Evolutionary conservation across 2,888 invertebrate genomes (phyloP), one percentile per base, ranked within the genome.

Genomic region (Galeopsomyia nigrocyanea): DNA sequence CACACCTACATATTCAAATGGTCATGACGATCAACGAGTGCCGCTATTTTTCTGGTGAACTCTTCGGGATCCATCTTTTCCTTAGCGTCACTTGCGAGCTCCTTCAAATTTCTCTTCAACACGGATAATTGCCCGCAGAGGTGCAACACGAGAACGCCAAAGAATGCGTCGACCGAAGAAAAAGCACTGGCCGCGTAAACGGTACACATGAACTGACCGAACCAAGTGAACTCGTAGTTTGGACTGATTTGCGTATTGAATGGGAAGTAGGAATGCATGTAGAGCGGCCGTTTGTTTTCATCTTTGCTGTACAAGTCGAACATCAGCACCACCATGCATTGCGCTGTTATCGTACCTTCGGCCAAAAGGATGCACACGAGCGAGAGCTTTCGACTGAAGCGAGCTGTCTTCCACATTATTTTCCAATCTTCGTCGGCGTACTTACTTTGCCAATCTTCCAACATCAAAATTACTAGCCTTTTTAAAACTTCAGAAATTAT

Each of bases 61-160:
- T 50, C 31, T 1, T 57, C 31, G 7, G 19, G 9, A 53, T 53
- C 17, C 2, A 16, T 7, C 2, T 3, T 16, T 16, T 39, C n/a
- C 1, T 9, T 19, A 55, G n/a, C 9, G 21, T 50, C 16, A 50
- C 58, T 49, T 13, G 50, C 14, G 1, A 67, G n/a, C n/a, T 50
- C 19, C 6, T 14, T 26, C 13, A 67, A 17, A 14, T 14, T 6
- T 17, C 39, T 47, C 1, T 56, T n/a, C 1, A 67, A 19, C n/a
- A 67, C 65, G 6, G 68, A 66, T 5, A 82, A 58, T 69, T 82
- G 83, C 2, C 79, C 81, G 39, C 82, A 82, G 13, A 81, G 57
- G 62, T 82, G 82, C 26, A 81, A 57, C 2, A 81, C 76, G 16
- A 82, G 67, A n/a, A 79, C 75, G 2, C 77, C 78, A 3, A 82